Base-by-base conservation (phyloP, 1,140 invertebrate genomes). In the Heliothis virescens region DNA sequence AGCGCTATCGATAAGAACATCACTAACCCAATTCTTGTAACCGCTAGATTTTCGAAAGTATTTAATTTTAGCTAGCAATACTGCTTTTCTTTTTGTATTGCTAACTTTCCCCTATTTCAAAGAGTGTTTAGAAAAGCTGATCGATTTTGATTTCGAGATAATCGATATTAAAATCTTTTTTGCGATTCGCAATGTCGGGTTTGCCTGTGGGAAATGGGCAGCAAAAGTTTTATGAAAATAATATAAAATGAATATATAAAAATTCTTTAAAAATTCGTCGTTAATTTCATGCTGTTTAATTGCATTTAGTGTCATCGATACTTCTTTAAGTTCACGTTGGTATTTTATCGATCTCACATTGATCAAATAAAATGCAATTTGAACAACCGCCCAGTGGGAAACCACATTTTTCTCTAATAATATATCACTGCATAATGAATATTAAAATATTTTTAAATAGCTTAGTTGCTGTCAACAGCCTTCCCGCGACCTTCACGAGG, bases 11-110 rank as follows among this genome's bases (percentile, higher is more conserved):
- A 65, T 65, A 47, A 48, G 41, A 34, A n/a, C 62, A 65, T 65
- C 62, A 16, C 62, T 65, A n/a, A 48, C 62, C 62, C 16, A 34
- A 65, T 65, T 47, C 47, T 48, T 34, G 47, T 65, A 41, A 48
- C 62, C 16, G 16, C 62, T 18, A 48, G 62, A 65, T 47, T 65
- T 65, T 65, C 62, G 62, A 65, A 65, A 65, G 62, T 65, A 65
- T 65, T 63, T 65, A 65, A 63, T 65, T 65, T 59, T 65, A 47
- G 34, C 34, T 48, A 48, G 34, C 34, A 65, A 65, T 65, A 65
- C 26, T 59, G 57, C 62, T 48, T 65, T 65, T 65, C 18, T 48
- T 41, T 63, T 47, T 65, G 47, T 63, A 65, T 18, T 47, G 41
- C 41, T 34, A 16, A 12, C 62, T 65, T 65, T 65, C 62, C 62